Base-by-base conservation (phyloP, 1,140 invertebrate genomes). In the Cyphomyrmex costatus region DNA sequence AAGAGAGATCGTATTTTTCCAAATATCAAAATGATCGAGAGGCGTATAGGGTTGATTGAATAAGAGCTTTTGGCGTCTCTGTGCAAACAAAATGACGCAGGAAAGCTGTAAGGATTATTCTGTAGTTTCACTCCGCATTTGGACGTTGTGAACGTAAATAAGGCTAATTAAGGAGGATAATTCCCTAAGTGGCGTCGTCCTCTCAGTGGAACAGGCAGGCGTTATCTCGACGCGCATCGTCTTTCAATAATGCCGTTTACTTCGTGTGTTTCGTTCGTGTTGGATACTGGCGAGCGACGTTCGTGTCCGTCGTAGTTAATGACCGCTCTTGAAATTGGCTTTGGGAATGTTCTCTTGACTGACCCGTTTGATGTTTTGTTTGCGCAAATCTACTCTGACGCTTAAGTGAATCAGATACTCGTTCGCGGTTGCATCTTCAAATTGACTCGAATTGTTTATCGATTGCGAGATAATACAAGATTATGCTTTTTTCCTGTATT, bases 351-450 rank as follows among this genome's bases (percentile, higher is more conserved):
- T 73, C 79, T 46, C 68, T 83, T 83, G 79, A 83, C 68, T 74
- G 68, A 83, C 36, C 79, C 36, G 79, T 83, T 83, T 83, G 79
- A 83, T 73, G 79, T 83, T 83, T 83, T 74, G 79, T 74, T 83
- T 83, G 79, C 24, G 21, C 56, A 24, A 53, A 80, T 80, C 65
- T 74, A 24, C 53, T 21, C 24, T 27, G 56, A 60, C 58, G 14
- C 36, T n/a, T 3, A 8, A 58, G 19, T 24, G 21, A 46, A 14
- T 56, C 53, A n/a, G 21, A 82, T 21, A 19, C 21, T 19, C 36
- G 24, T 46, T 60, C 36, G 2, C 63, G n/a, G 12, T 3, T 27
- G 53, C 36, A 8, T 60, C 68, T 19, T 61, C 53, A 27, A 7
- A 83, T 46, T 6, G 24, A 24, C 42, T 60, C 68, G 27, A 30